A percentile compares a stretch with the other conserved stretches of the same genome.
These are phyloP conservation scores for Oryzias curvinotus DNA, from an alignment of 2,113 vertebrate species.

Conservation along the genomic window DNA sequence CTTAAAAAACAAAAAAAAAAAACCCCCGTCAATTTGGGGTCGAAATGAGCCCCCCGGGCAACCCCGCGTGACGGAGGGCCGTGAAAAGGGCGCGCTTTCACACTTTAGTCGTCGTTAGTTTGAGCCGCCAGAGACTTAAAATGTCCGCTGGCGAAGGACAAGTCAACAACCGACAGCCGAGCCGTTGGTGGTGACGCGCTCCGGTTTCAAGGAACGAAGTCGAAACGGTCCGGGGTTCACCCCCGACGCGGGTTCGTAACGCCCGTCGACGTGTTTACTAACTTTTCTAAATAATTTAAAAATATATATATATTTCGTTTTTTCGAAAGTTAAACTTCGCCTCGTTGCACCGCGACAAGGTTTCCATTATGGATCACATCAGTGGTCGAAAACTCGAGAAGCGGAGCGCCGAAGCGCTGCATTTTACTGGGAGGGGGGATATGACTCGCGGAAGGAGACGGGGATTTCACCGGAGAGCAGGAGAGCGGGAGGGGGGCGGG, in stretches of 20 bases:
- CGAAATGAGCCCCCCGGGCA: background rate
- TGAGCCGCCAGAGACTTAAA: constrained; percentile 49
- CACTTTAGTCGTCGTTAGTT: constrained; percentile 22
- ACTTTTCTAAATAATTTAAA: too few relatives aligned
- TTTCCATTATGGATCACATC: background rate
- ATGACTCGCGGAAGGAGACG: background rate
- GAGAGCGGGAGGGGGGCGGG: constrained; percentile 12
- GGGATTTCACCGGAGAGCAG: constrained; percentile 16
- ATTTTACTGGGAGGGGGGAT: background rate
- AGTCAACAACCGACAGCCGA: background rate
- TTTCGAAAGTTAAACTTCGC: constrained; percentile 27
- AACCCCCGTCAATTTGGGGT: background rate
- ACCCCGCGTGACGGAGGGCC: background rate
- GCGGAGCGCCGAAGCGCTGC: too few relatives aligned
- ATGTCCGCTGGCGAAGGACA: constrained; percentile 59
- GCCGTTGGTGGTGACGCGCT: constrained; percentile 10
- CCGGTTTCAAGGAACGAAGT: background rate
- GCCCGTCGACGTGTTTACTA: background rate
- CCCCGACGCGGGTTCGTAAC: background rate
- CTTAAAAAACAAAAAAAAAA: background rate
- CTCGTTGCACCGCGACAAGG: background rate
- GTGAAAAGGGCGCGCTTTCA: background rate
- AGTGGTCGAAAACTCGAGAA: background rate
- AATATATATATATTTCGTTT: background rate
- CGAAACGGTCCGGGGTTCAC: background rate